Evolutionary conservation across 2,113 vertebrate genomes (phyloP), one percentile per base, ranked within the genome.

Genomic region (Naja naja): DNA sequence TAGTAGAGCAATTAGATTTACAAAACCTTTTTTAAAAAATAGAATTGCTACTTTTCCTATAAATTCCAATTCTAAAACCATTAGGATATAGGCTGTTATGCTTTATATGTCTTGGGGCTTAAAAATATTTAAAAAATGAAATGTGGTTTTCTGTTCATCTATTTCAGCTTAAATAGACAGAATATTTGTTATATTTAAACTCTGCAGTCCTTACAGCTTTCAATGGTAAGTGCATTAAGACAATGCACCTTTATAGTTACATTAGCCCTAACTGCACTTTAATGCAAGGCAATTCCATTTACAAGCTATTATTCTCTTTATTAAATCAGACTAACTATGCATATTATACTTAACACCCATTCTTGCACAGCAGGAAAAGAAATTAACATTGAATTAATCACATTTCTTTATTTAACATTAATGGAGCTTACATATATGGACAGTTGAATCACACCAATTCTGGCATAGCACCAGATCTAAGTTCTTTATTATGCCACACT

Each of bases 271-370:
- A 92, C 56, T 58, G 60, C 88, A 85, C 53, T 94, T 91, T 91
- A 94, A 94, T 92, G 89, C 49, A 85, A 91, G 90, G 89, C 89
- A 92, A 94, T 92, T 94, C 89, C 90, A 94, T 94, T 94, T 94
- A 92, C 89, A 92, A 94, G 85, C 89, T 88, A 90, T 92, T 92
- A 90, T 89, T 94, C 58, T 94, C 91, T 92, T 90, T 94, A 94
- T 94, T 92, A 90, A 91, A 94, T 94, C 89, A 92, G 92, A 14
- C 53, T 91, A 91, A 90, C 60, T 89, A 94, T 30, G 52, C 12
- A 93, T 92, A 95, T 89, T 92, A 89, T 18, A 93, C 27, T 92
- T 69, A 47, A 34, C 85, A 56, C 47, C 47, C 7, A 90, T 87
- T 93, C 58, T 92, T 93, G 54, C 93, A 91, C 25, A 93, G 85